These are phyloP conservation scores for Heliconius aoede DNA, from an alignment of 2,888 invertebrate genomes.

Conservation along the genomic window DNA sequence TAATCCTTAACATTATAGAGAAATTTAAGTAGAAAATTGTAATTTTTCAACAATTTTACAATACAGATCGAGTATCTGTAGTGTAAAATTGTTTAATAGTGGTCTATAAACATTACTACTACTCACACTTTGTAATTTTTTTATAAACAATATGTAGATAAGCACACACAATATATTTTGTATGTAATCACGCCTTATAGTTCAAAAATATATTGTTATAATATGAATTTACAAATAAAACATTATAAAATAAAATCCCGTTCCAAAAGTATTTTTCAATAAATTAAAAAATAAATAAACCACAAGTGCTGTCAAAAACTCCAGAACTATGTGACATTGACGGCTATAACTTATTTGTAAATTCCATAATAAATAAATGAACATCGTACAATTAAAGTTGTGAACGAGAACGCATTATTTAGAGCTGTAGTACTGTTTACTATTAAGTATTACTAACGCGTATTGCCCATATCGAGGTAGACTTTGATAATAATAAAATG, in stretches of 20 bases:
- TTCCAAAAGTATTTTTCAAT: background rate
- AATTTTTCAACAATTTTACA: background rate
- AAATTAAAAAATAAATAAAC: constrained; percentile 1
- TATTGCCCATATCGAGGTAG: constrained; percentile 56
- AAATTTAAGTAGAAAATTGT: too few species aligned
- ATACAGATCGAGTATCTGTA: too few species aligned
- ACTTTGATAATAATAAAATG: constrained; percentile 60
- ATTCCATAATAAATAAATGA: constrained; percentile 25
- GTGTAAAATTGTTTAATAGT: background rate
- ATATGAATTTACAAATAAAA: constrained; percentile 45
- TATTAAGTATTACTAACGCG: constrained; percentile 58
- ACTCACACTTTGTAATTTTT: background rate
- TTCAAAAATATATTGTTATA: constrained; percentile 42
- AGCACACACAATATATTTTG: constrained; percentile 23
- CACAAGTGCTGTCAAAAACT: background rate
- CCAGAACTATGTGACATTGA: background rate
- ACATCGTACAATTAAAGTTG: constrained; percentile 51
- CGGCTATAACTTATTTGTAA: constrained; percentile 31
- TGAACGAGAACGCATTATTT: constrained; percentile 50
- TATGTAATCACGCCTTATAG: constrained; percentile 47
- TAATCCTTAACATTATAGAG: background rate
- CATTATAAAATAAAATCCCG: background rate
- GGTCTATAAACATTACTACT: background rate
- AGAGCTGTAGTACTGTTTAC: constrained; percentile 53
- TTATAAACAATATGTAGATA: constrained; percentile 31